phyloP scores from a whole-genome alignment of 2,888 invertebrate genomes.

The Merodon equestris region DNA sequence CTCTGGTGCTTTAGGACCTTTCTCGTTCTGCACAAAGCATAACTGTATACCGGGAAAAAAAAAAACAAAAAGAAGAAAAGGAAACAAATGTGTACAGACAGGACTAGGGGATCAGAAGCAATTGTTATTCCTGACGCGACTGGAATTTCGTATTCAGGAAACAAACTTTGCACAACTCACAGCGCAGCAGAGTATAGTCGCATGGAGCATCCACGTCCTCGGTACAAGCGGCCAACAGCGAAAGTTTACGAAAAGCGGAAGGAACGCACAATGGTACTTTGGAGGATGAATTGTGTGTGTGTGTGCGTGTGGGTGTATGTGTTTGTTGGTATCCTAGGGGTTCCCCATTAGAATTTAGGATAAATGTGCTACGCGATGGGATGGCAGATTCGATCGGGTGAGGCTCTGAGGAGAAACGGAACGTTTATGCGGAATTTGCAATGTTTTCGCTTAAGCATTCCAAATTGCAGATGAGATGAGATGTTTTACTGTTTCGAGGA shows the following conservation, averaged over 20 bases:
- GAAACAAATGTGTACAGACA: background rate
- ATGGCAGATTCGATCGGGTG: background rate
- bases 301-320: background rate
- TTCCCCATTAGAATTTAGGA: conserved; percentile 22
- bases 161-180: conserved; percentile 64
- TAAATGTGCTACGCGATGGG: conserved; percentile 5
- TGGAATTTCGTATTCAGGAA: conserved; percentile 69
- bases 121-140: conserved; percentile 65
- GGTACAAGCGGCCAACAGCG: conserved; percentile 46
- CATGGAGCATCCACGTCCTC: too few relatives aligned
- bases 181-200: background rate
- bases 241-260: conserved; percentile 64
- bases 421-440: conserved; percentile 66
- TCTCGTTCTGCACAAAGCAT: conserved; percentile 51
- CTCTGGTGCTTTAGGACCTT: too few relatives aligned
- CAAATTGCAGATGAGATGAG: conserved; percentile 57
- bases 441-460: conserved; percentile 67
- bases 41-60: background rate
- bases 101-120: conserved; percentile 32
- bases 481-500: conserved; percentile 27
- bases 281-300: background rate
- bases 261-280: conserved; percentile 50
- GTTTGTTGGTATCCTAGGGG: conserved; percentile 1
- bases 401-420: too few relatives aligned
- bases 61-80: too few relatives aligned